Base-by-base conservation (phyloP, 2,888 invertebrate species). In the Hemithea aestivaria region DNA sequence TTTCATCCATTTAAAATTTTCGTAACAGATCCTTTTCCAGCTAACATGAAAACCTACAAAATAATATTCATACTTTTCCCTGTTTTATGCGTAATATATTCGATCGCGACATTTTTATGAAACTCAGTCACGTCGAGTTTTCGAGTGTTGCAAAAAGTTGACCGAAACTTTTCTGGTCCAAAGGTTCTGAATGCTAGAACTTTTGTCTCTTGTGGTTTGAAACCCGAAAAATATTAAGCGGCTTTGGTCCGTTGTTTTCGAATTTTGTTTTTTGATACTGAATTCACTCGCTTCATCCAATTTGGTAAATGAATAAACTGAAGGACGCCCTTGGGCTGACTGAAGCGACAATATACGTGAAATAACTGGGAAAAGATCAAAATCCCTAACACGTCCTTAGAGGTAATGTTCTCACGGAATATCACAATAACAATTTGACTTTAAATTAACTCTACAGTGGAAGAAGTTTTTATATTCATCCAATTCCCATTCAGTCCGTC, bases 201-300 rank as follows among this genome's bases (percentile, higher is more conserved):
- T 48, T 51, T 46, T 23, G 48, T 46, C 51, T 42, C 51, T 23
- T 42, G 51, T 24, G 51, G 46, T 40, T 45, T 39, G 25, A 11
- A 31, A 29, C 32, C 27, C 7, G 10, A 36, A 46, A 38, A 48
- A 46, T 40, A 40, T 46, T 35, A 47, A 40, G 34, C 33, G 40
- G 38, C 38, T 40, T 31, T 23, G 36, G 31, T 7, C 24, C 28
- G 21, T 33, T 37, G 36, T 37, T 35, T 40, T 31, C 35, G 27
- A 32, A 32, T 41, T 40, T 40, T 10, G 38, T 34, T 37, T n/a
- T 43, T 29, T 41, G 41, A 24, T 27, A 25, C 20, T 12, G 31
- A 9, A 32, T 35, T 40, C 27, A 35, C 32, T 28, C 10, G 31
- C 20, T 16, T 16, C 16, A 16, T 16, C 16, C 16, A 16, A 16